phyloP scores from a whole-genome alignment of 1,140 invertebrate species.

The Portunus trituberculatus region DNA sequence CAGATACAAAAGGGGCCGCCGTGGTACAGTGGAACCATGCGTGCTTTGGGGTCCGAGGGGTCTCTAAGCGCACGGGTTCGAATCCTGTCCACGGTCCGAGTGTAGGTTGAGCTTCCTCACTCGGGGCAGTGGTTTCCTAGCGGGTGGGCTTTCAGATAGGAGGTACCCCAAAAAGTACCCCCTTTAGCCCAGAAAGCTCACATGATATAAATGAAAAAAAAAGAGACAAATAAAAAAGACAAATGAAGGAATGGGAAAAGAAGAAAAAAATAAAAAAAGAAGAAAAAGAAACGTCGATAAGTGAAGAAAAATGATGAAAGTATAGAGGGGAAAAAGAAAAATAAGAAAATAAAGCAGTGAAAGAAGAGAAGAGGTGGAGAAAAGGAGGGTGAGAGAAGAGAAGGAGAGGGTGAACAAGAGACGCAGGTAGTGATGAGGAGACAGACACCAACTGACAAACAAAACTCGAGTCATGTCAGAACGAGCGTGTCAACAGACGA shows the following conservation, averaged over 20 bases:
- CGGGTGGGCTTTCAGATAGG: too few species aligned
- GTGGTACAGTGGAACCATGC: too few species aligned
- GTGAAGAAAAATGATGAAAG: neutral
- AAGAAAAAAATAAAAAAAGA: neutral
- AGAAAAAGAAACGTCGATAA: neutral
- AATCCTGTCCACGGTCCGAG: too few species aligned
- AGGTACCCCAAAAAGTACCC: too few species aligned
- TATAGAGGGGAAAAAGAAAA: neutral
- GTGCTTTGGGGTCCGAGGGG: too few species aligned
- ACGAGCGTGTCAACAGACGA: neutral
- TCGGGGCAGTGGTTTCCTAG: too few species aligned
- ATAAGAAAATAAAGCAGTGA: neutral
- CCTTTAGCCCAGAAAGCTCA: too few species aligned
- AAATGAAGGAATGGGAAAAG: neutral
- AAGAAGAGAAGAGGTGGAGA: neutral
- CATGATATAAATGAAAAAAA: too few species aligned
- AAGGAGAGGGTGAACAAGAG: neutral
- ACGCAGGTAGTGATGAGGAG: neutral
- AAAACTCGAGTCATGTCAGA: neutral
- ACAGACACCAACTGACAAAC: neutral
- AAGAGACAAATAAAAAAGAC: too few species aligned
- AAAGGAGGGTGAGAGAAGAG: neutral
- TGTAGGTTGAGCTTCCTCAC: too few species aligned
- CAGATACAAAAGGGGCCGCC: too few species aligned
- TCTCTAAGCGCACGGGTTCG: too few species aligned